Conservation (phyloP, 2,797 vertebrate genomes). For the Perodicticus potto region DNA sequence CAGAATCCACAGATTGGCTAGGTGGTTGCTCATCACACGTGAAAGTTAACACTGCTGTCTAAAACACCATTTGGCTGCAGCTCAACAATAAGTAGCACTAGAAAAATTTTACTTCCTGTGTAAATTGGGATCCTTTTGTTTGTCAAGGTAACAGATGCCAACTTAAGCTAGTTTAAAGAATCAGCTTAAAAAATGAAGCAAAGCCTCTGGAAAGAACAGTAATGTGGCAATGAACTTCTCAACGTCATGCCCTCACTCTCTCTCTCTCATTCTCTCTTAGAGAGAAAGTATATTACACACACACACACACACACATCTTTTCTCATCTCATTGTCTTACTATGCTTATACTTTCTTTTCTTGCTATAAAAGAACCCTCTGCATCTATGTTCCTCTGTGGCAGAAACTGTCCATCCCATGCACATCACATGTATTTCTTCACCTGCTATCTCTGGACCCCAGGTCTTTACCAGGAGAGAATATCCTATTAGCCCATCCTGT, state of each 20-base stretch:
- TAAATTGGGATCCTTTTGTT: slow-evolving; percentile 9
- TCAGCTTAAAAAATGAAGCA: background rate
- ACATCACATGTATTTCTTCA: background rate
- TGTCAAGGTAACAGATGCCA: background rate
- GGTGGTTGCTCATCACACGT: background rate
- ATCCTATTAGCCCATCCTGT: background rate
- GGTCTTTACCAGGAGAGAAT: background rate
- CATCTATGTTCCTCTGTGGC: background rate
- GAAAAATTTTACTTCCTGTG: background rate
- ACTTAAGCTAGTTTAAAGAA: background rate
- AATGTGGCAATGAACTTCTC: background rate
- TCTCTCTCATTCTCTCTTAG: background rate
- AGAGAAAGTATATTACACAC: too few species aligned
- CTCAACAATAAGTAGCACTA: background rate
- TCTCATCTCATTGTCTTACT: background rate
- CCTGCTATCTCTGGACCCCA: background rate
- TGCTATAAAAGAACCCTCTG: background rate
- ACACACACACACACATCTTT: background rate
- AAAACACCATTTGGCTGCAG: background rate
- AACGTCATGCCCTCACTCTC: background rate
- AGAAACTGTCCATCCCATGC: background rate
- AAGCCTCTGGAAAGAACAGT: background rate
- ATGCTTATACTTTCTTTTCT: background rate
- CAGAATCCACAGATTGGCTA: background rate
- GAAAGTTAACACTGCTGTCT: background rate